These are phyloP conservation scores for Heterodera filipjevi DNA, from an alignment of 2,888 invertebrate genomes.

Conservation along the genomic window DNA sequence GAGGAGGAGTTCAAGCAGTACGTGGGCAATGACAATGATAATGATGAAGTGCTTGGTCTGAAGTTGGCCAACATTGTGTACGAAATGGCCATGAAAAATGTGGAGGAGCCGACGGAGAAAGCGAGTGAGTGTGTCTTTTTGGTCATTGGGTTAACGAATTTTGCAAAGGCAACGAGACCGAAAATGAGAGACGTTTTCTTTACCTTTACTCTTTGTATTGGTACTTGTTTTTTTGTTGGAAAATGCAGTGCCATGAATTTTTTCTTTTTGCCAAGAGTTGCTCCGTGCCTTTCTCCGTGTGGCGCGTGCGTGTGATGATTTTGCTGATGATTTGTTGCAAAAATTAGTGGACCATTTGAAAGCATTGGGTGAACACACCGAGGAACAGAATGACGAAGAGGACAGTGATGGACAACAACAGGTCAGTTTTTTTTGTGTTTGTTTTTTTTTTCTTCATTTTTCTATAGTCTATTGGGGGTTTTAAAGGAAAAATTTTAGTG, in stretches of 20 bases:
- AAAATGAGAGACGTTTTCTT: too few species aligned
- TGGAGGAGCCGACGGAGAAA: slow-evolving; percentile 5
- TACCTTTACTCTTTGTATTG: too few species aligned
- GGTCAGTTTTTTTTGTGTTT: too few species aligned
- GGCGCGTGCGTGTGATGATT: slow-evolving; percentile 14
- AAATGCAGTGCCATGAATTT: not conserved
- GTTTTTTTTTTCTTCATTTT: too few species aligned
- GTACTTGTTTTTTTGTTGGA: too few species aligned
- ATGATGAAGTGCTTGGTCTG: slow-evolving; percentile 19
- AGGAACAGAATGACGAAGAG: slow-evolving; percentile 1
- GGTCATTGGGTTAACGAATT: too few species aligned
- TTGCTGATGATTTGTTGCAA: slow-evolving; percentile 1
- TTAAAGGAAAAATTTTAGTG: not conserved
- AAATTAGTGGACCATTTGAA: slow-evolving; percentile 18
- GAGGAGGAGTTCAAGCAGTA: too few species aligned
- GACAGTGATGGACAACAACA: not conserved
- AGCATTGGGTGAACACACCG: slow-evolving; percentile 8
- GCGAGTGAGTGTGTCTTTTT: slow-evolving; percentile 2
- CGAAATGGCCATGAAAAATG: slow-evolving; percentile 24
- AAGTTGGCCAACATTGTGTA: slow-evolving; percentile 19
- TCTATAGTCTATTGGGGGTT: too few species aligned
- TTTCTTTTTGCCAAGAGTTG: not conserved
- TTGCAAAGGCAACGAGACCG: not conserved
- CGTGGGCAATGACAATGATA: not conserved
- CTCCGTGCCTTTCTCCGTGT: slow-evolving; percentile 10